Evolutionary conservation across 2,888 invertebrate species (phyloP).

Genomic region (Parnassius glacialis): DNA sequence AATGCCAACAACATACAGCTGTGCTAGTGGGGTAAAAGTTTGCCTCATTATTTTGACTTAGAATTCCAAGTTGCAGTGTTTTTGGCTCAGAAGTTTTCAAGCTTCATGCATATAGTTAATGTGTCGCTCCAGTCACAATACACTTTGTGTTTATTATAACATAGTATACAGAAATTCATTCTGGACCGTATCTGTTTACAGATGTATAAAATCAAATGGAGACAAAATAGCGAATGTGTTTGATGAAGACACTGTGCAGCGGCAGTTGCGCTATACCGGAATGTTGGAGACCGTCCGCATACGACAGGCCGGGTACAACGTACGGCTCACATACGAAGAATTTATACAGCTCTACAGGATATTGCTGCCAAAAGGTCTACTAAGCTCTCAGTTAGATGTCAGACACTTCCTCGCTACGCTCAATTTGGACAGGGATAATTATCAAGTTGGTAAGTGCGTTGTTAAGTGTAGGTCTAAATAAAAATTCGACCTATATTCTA

Average conservation of each 20-base stretch:
- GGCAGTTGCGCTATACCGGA: constrained; percentile 94
- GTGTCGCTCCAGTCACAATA: no score
- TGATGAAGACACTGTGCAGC: constrained; percentile 95
- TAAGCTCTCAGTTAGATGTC: constrained; percentile 93
- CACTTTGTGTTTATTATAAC: no score
- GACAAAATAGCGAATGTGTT: constrained; percentile 96
- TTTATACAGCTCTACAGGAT: constrained; percentile 96
- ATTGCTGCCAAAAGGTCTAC: constrained; percentile 91
- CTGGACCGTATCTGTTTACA: constrained; percentile 32
- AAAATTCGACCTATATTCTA: no score
- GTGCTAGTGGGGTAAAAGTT: no score
- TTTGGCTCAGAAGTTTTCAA: no score
- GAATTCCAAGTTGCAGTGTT: no score
- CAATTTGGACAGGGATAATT: constrained; percentile 93
- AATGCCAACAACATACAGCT: no score
- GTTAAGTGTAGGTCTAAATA: no score
- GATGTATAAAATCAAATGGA: constrained; percentile 97
- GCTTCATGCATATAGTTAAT: no score
- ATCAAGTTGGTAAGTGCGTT: constrained; percentile 86
- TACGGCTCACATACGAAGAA: constrained; percentile 95
- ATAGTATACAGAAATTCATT: no score
- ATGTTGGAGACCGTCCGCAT: constrained; percentile 98
- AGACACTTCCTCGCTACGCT: constrained; percentile 90
- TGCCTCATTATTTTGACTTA: no score
- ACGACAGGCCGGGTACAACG: constrained; percentile 96